Evolutionary conservation across 1,140 invertebrate species (phyloP).

Genomic region (Drosophila melanogaster): Release_6_plus_ISO1_MT NT_033779.5:1661001-1661500

Average conservation of each 20-base stretch:
- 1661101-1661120: background rate
- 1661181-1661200: constrained; percentile 4
- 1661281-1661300: constrained; percentile 60
- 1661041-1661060: constrained; percentile 22
- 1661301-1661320: background rate
- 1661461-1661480: constrained; percentile 47
- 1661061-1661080: constrained; percentile 13
- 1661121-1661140: constrained; percentile 13
- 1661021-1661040: background rate
- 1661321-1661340: constrained; percentile 54
- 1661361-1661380: constrained; percentile 73
- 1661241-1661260: constrained; percentile 61
- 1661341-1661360: constrained; percentile 56
- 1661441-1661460: constrained; percentile 72
- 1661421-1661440: constrained; percentile 72
- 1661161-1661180: constrained; percentile 11
- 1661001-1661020: background rate
- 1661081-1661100: constrained; percentile 3
- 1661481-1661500: constrained; percentile 27
- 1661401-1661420: constrained; percentile 11
- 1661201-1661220: background rate
- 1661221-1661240: constrained; percentile 13
- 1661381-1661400: constrained; percentile 10
- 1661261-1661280: constrained; percentile 60
- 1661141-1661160: constrained; percentile 11